phyloP scores from a whole-genome alignment of 2,113 vertebrate species.

The Drymodes brunneopygia region DNA sequence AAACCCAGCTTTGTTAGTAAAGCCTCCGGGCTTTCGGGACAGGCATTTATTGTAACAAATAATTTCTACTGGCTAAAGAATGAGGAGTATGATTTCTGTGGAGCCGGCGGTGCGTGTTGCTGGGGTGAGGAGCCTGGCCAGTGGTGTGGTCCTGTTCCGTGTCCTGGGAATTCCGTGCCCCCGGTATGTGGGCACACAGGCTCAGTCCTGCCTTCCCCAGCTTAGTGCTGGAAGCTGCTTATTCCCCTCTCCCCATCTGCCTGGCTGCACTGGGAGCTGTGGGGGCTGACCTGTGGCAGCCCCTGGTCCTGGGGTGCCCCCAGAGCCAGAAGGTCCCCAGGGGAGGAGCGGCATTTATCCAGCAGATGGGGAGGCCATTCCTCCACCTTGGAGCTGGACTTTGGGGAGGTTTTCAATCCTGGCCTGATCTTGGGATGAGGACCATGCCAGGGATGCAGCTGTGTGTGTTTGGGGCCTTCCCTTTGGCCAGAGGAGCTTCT shows the following conservation, averaged over 20 bases:
- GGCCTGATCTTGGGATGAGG: accelerated
- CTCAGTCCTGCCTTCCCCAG: neutral
- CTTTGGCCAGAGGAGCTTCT: neutral
- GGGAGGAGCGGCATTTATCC: neutral
- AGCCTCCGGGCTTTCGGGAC: neutral
- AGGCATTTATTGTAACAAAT: neutral
- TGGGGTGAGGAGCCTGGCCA: neutral
- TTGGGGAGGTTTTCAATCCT: neutral
- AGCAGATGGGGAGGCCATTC: neutral
- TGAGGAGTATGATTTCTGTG: neutral
- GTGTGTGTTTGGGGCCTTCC: neutral
- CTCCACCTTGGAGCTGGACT: neutral
- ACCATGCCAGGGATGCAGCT: neutral
- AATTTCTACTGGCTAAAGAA: neutral
- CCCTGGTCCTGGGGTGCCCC: neutral
- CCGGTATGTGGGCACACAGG: neutral
- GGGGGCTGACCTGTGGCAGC: neutral
- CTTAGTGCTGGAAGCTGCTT: constrained; percentile 31
- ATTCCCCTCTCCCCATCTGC: neutral
- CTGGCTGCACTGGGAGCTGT: accelerated
- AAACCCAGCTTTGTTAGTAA: constrained; percentile 27
- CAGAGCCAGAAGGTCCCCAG: accelerated
- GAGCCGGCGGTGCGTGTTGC: neutral
- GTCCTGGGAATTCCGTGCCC: neutral
- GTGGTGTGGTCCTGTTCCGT: accelerated